These are phyloP conservation scores for Drosophila saltans DNA, from an alignment of 1,140 invertebrate species.

Conservation along the genomic window DNA sequence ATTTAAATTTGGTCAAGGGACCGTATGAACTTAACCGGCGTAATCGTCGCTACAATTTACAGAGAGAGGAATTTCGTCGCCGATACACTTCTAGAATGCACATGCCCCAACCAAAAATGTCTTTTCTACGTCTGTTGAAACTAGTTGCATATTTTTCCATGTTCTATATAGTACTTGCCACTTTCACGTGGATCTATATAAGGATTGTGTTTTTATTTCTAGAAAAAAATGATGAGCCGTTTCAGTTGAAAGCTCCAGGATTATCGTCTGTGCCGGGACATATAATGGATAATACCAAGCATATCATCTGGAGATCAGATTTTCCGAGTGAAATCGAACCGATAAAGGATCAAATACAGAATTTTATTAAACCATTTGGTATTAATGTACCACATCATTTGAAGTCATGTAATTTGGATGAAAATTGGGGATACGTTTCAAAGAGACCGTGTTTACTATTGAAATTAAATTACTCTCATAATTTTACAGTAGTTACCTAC, in stretches of 20 bases:
- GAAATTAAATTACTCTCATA: constrained; percentile 48
- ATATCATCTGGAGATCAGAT: constrained; percentile 32
- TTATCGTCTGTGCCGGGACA: constrained; percentile 34
- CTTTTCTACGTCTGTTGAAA: neutral
- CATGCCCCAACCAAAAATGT: neutral
- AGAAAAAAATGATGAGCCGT: constrained; percentile 17
- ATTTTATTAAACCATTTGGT: constrained; percentile 28
- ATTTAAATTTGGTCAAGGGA: constrained; percentile 28
- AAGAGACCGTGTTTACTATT: constrained; percentile 51
- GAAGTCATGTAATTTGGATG: constrained; percentile 46
- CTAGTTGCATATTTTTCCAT: constrained; percentile 17
- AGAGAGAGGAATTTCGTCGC: neutral
- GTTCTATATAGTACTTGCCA: constrained; percentile 7
- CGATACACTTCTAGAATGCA: neutral
- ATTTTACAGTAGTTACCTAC: constrained; percentile 46
- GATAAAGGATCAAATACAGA: constrained; percentile 27
- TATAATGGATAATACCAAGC: constrained; percentile 22
- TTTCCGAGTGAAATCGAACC: neutral
- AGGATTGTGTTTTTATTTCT: neutral
- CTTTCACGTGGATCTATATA: neutral
- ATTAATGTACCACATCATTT: constrained; percentile 10
- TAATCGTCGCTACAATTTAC: constrained; percentile 13
- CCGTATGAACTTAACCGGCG: constrained; percentile 16
- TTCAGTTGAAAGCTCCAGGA: constrained; percentile 28
- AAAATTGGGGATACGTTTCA: constrained; percentile 44